These are phyloP conservation scores for Casuarius casuarius DNA, from an alignment of 2,113 vertebrate genomes.

Conservation along the genomic window DNA sequence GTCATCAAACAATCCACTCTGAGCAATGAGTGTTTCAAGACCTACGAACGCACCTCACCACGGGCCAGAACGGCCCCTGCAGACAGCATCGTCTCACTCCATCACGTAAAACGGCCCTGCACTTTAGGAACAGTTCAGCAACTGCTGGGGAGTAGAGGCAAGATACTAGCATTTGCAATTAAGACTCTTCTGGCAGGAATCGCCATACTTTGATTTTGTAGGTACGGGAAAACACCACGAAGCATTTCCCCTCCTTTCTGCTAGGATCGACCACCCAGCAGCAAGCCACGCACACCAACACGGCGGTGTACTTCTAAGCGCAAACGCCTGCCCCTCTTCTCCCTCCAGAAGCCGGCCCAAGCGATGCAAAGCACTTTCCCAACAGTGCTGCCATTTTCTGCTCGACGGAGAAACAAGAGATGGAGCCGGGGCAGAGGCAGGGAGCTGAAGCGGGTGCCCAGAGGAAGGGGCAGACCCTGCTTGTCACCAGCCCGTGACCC, in stretches of 20 bases:
- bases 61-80: not conserved
- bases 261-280: not conserved
- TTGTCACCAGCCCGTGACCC: not conserved
- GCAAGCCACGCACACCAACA: not conserved
- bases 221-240: not conserved
- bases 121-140: not conserved
- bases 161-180: not conserved
- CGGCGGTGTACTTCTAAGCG: fast-evolving
- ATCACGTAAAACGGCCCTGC: not conserved
- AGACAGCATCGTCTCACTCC: not conserved
- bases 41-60: not conserved
- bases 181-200: not conserved
- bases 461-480: not conserved
- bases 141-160: fast-evolving
- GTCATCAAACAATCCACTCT: not conserved
- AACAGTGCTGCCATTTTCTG: not conserved
- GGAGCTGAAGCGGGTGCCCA: not conserved
- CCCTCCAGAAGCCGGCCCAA: not conserved
- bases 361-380: fast-evolving
- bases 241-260: not conserved
- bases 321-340: not conserved
- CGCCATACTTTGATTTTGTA: not conserved
- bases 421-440: not conserved
- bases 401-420: fast-evolving
- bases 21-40: not conserved